Conservation (phyloP, 2,888 invertebrate genomes). For the Synergus umbraculus region DNA sequence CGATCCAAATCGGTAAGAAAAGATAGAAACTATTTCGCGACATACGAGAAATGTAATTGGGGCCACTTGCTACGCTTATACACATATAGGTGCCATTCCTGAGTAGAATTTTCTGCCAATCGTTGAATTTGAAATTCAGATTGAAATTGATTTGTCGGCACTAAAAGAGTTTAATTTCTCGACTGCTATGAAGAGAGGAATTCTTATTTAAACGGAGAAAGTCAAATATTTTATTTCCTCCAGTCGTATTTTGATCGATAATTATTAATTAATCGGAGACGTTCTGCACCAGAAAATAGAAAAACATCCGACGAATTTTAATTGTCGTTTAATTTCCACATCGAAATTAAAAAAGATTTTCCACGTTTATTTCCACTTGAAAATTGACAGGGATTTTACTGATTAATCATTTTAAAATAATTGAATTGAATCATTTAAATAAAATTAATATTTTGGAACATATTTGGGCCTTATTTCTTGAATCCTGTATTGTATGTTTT, state of each 20-base stretch:
- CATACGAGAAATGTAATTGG: constrained; percentile 31
- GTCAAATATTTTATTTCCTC: background rate
- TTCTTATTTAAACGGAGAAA: constrained; percentile 43
- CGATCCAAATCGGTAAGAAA: constrained; percentile 36
- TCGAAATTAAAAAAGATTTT: no score
- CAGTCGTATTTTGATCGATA: background rate
- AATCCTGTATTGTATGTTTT: no score
- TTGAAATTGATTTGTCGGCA: constrained; percentile 39
- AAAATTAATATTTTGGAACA: no score
- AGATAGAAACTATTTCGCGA: constrained; percentile 27
- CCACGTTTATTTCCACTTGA: no score
- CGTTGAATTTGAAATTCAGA: constrained; percentile 42
- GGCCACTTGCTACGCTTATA: constrained; percentile 8
- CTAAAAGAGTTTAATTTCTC: background rate
- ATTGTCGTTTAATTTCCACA: no score
- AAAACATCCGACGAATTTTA: no score
- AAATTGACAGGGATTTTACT: no score
- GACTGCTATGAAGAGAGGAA: constrained; percentile 28
- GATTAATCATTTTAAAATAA: no score
- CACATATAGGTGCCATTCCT: background rate
- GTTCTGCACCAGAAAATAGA: no score
- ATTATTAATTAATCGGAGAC: background rate
- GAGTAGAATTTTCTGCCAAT: constrained; percentile 10
- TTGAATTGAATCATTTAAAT: no score
- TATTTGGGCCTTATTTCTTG: no score